A percentile compares a stretch with the other conserved stretches of the same genome.
These are phyloP conservation scores for Seira musarum DNA, from an alignment of 2,888 invertebrate species.

Conservation along the genomic window DNA sequence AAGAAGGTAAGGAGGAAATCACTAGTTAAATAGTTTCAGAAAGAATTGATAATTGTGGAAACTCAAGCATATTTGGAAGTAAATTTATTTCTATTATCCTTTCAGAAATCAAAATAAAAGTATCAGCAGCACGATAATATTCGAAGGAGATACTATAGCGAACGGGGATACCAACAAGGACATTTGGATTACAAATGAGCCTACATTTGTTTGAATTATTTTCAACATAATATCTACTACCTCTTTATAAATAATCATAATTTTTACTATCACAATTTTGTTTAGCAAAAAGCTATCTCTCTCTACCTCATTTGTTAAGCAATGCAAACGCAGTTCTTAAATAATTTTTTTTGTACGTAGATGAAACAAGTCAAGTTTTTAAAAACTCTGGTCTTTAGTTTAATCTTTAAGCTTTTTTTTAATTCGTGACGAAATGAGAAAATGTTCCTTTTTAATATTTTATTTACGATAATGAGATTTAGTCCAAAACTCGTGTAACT, in stretches of 20 bases:
- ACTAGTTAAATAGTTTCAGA: not conserved
- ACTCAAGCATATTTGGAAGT: too few species aligned
- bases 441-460: too few species aligned
- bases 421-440: too few species aligned
- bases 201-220: slow-evolving; percentile 43
- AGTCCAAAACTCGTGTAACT: too few species aligned
- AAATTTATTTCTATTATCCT: not conserved
- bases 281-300: too few species aligned
- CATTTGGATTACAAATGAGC: slow-evolving; percentile 52
- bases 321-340: too few species aligned
- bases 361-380: slow-evolving; percentile 20
- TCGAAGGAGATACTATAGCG: slow-evolving; percentile 23
- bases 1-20: slow-evolving; percentile 30
- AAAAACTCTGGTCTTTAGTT: slow-evolving; percentile 41
- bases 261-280: too few species aligned
- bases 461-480: too few species aligned
- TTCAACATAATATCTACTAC: not conserved
- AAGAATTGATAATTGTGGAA: not conserved
- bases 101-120: slow-evolving; percentile 53
- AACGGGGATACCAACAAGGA: slow-evolving; percentile 34
- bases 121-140: slow-evolving; percentile 30
- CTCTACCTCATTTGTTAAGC: too few species aligned
- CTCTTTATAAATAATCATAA: too few species aligned
- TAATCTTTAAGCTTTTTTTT: not conserved
- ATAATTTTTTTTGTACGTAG: too few species aligned